These are phyloP conservation scores for Nestor notabilis DNA, from an alignment of 2,113 vertebrate species.

Conservation along the genomic window DNA sequence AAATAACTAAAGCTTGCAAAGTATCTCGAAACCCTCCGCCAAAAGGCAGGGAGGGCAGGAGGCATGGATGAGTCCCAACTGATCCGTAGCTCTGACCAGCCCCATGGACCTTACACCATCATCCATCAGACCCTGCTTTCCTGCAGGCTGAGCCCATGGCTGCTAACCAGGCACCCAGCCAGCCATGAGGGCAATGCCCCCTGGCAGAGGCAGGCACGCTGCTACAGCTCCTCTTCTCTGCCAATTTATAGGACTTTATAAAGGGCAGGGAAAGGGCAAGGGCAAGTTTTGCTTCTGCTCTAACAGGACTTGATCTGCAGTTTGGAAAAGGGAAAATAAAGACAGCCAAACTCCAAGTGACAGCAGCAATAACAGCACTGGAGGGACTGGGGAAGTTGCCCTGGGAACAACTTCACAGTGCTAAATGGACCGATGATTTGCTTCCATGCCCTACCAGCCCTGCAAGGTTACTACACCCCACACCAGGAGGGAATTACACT, in stretches of 20 bases:
- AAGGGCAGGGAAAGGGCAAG: not conserved
- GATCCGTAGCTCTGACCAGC: not conserved
- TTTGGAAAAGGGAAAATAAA: not conserved
- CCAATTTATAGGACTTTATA: not conserved
- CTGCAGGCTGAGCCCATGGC: not conserved
- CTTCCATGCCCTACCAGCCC: not conserved
- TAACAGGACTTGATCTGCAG: not conserved
- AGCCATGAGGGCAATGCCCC: fast-evolving
- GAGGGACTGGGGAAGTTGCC: fast-evolving
- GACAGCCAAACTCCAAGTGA: not conserved
- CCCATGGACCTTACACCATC: not conserved
- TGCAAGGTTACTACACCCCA: not conserved
- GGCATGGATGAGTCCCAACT: not conserved
- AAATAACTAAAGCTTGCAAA: constrained; percentile 4
- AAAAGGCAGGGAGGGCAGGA: not conserved
- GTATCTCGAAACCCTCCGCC: not conserved
- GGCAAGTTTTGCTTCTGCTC: not conserved
- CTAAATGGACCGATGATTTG: not conserved
- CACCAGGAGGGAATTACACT: not conserved
- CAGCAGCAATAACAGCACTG: not conserved
- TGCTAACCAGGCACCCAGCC: not conserved
- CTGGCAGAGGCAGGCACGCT: not conserved
- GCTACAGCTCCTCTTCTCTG: not conserved
- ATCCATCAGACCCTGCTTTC: not conserved
- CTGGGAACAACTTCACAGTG: fast-evolving